A percentile compares a stretch with the other conserved stretches of the same genome.
phyloP scores from a whole-genome alignment of 2,113 vertebrate genomes.

The Pica pica region DNA sequence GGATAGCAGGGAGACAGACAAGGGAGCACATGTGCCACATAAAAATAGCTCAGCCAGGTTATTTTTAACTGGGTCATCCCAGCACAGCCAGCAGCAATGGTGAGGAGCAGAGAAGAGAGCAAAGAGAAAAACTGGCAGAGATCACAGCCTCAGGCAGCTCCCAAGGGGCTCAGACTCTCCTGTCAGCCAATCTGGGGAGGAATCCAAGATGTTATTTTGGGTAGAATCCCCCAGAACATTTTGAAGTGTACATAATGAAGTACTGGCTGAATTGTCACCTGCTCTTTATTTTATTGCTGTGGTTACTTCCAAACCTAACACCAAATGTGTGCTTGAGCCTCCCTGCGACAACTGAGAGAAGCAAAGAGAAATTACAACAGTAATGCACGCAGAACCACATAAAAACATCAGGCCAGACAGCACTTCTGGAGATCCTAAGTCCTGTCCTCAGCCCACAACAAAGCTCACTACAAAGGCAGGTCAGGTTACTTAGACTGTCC shows the following conservation, averaged over 20 bases:
- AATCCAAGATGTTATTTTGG: not conserved
- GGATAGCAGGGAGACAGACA: not conserved
- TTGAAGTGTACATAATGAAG: not conserved
- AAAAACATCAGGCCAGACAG: not conserved
- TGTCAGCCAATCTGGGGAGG: not conserved
- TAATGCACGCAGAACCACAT: not conserved
- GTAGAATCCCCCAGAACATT: not conserved
- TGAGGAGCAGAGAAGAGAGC: not conserved
- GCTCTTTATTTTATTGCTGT: not conserved
- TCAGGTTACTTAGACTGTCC: not conserved
- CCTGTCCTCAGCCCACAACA: not conserved
- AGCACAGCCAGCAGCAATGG: not conserved
- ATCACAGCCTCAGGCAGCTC: not conserved
- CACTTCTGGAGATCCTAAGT: not conserved
- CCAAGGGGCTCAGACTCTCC: not conserved
- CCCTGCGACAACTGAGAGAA: not conserved
- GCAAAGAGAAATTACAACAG: not conserved
- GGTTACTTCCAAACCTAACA: not conserved
- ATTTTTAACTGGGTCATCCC: not conserved
- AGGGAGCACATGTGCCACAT: not conserved
- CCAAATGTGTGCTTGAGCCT: not conserved
- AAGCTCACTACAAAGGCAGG: not conserved
- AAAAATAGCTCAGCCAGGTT: constrained; percentile 18
- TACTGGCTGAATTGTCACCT: not conserved
- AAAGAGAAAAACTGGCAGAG: not conserved